Evolutionary conservation across 2,888 invertebrate species (phyloP), one percentile per base, ranked within the genome.

Genomic region (Ophion slaviceki): DNA sequence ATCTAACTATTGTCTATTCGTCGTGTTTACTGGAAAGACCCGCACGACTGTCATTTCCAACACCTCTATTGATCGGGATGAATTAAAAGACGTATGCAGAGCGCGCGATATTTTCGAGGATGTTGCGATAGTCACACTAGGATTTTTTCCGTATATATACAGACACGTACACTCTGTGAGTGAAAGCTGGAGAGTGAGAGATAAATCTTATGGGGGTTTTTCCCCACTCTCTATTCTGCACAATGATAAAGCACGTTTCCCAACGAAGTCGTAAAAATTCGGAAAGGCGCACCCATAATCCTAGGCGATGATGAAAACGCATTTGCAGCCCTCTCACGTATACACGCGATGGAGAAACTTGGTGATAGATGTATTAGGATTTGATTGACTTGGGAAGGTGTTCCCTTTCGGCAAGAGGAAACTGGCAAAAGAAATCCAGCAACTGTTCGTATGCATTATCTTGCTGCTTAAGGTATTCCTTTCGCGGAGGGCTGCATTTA

Each of bases 221-320:
- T 17, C 14, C 14, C 5, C 24, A 20, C n/a, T 2, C 53, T 45
- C 28, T 53, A 2, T 53, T 70, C n/a, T 53, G 17, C 10, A 53
- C 28, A n/a, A 53, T 28, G 70, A 70, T 53, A 17, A 68, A 47
- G 14, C 11, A 68, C 28, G 6, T 6, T 24, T 57, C 70, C 53
- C 53, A 28, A 7, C 53, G 14, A 53, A 70, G 53, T 53, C 53
- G 28, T 70, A 70, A 70, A 53, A 24, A 57, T 70, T 70, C 28
- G 53, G 17, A 53, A 14, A 17, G 53, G 17, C 28, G 24, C 17
- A 32, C 28, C 40, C 40, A 40, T 40, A 40, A 40, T 70, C 28
- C 40, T 67, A 67, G 20, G 40, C 67, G n/a, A 67, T 67, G 7
- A 47, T 5, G 11, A 32, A 53, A 53, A 57, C 53, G 45, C 28